Evolutionary conservation across 2,113 vertebrate species (phyloP).

Genomic region (Zapus hudsonius): DNA sequence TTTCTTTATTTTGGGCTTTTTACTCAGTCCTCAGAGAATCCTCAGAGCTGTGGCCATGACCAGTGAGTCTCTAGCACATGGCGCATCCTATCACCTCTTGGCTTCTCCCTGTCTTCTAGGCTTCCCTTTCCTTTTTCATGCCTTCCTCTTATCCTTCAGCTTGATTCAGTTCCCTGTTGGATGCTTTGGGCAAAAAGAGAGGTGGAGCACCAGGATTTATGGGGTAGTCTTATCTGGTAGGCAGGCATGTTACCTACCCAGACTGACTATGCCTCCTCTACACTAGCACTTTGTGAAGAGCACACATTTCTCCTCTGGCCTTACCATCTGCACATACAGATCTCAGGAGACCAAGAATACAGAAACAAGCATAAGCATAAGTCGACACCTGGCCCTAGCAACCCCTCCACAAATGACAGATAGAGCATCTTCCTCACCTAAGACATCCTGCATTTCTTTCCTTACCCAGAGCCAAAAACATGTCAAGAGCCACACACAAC

Average conservation of each 20-base stretch:
- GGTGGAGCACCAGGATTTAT: neutral
- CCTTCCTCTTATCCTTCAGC: neutral
- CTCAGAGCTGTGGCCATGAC: neutral
- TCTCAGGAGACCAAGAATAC: neutral
- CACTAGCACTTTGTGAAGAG: neutral
- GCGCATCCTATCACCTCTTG: neutral
- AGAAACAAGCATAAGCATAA: neutral
- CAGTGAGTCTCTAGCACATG: neutral
- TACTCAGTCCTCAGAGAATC: neutral
- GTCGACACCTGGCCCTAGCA: neutral
- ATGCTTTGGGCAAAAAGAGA: neutral
- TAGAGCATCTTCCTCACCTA: neutral
- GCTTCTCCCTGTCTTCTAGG: neutral
- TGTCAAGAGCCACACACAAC: slow-evolving; percentile 34
- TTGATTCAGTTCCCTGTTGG: neutral
- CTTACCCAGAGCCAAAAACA: slow-evolving; percentile 48
- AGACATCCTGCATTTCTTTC: neutral
- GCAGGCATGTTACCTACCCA: neutral
- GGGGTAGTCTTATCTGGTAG: fast-evolving
- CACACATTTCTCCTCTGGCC: neutral
- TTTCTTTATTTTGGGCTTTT: neutral
- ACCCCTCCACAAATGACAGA: neutral
- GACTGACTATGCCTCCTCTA: neutral
- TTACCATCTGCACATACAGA: neutral
- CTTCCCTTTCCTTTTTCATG: neutral